phyloP scores from a whole-genome alignment of 2,113 vertebrate genomes.

The Siphamia tubifer region DNA sequence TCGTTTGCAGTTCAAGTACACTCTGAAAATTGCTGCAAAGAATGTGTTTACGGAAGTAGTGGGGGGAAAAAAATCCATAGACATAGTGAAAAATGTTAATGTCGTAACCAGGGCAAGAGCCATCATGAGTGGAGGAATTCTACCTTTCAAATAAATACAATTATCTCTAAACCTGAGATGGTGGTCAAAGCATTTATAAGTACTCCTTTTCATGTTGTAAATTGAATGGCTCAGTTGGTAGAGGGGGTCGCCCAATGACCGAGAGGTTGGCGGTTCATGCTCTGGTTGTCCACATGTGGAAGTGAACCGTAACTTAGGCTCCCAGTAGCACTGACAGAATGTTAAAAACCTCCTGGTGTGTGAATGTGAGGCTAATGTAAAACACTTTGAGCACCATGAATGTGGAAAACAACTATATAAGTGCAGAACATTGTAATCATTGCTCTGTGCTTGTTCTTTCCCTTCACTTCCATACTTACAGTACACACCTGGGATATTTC shows the following conservation, averaged over 20 bases:
- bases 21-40: constrained; percentile 9
- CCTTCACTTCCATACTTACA: not conserved
- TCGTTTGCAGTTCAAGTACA: constrained; percentile 13
- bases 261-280: too few relatives aligned
- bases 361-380: too few relatives aligned
- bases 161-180: constrained; percentile 32
- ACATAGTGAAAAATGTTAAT: constrained; percentile 16
- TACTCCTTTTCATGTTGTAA: constrained; percentile 6
- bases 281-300: too few relatives aligned
- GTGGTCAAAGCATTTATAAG: constrained; percentile 10
- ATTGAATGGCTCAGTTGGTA: not conserved
- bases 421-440: too few relatives aligned
- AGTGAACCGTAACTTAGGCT: too few relatives aligned
- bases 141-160: constrained; percentile 23
- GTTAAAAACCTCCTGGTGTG: too few relatives aligned
- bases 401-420: too few relatives aligned
- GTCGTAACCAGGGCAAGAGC: not conserved
- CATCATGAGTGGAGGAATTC: constrained; percentile 4
- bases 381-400: too few relatives aligned
- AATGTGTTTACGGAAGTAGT: not conserved
- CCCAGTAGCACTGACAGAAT: too few relatives aligned
- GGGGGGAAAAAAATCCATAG: not conserved
- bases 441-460: not conserved
- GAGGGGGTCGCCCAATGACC: too few relatives aligned
- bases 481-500: not conserved